Conservation (phyloP, 1,140 invertebrate species). For the Trichonephila clavipes region DNA sequence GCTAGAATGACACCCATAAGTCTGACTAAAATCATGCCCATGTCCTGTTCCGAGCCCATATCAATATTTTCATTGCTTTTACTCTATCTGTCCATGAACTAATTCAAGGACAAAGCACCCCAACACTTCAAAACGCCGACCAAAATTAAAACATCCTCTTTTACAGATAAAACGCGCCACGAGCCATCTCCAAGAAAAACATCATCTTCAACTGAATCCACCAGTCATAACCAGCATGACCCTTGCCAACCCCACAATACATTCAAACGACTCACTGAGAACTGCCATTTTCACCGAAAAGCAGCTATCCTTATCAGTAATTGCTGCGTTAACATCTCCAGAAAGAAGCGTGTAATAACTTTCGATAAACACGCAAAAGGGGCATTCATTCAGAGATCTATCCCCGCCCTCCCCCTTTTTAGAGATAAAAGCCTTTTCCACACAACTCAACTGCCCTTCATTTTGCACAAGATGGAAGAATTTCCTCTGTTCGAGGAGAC, state of each 20-base stretch:
- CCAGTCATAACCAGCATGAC: conserved; percentile 20
- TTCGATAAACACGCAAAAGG: conserved; percentile 24
- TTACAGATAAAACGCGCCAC: neutral
- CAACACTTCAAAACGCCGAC: neutral
- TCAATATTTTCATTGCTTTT: conserved; percentile 14
- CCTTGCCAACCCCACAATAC: neutral
- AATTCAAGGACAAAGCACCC: neutral
- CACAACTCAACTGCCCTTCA: neutral
- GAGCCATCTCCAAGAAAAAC: conserved; percentile 19
- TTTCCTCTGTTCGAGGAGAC: conserved; percentile 16
- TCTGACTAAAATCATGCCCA: neutral
- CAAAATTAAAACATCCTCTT: conserved; percentile 18
- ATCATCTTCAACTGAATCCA: neutral
- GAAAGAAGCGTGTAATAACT: conserved; percentile 22
- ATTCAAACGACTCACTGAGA: neutral
- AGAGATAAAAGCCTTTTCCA: neutral
- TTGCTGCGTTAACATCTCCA: conserved; percentile 35
- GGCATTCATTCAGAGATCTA: neutral
- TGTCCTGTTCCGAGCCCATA: neutral
- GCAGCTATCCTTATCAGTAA: neutral
- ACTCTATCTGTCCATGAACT: neutral
- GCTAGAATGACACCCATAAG: neutral
- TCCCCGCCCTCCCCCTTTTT: neutral
- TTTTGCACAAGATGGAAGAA: neutral
- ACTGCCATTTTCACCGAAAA: conserved; percentile 1